Conservation (phyloP, 2,797 vertebrate species). For the Neoniphon sammara region DNA sequence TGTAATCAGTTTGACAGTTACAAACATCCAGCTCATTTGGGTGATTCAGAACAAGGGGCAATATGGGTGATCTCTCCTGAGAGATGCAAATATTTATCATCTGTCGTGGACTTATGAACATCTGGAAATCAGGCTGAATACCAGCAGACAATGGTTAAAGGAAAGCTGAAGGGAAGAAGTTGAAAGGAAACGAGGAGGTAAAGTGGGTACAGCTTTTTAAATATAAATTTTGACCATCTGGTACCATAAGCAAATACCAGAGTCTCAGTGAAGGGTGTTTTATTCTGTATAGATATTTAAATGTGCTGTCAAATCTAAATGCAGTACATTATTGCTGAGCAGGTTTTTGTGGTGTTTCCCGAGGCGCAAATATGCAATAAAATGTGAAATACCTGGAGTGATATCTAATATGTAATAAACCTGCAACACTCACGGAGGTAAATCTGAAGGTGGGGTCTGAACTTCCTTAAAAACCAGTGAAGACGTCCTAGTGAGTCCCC, state of each 20-base stretch:
- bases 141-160: background rate
- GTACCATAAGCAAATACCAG: conserved; percentile 37
- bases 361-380: background rate
- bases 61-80: conserved; percentile 24
- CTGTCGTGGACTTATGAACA: conserved; percentile 29
- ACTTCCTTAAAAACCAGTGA: too few species aligned
- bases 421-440: too few species aligned
- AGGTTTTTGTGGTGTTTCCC: background rate
- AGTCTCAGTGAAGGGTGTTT: conserved; percentile 10
- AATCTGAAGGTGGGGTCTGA: too few species aligned
- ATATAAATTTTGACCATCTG: conserved; percentile 45
- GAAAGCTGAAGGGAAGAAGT: too few species aligned
- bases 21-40: too few species aligned
- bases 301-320: conserved; percentile 2
- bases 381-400: too few species aligned
- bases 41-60: conserved; percentile 6
- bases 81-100: conserved; percentile 15
- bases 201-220: conserved; percentile 16
- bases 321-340: background rate
- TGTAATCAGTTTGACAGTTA: too few species aligned
- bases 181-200: conserved; percentile 2
- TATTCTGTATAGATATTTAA: conserved; percentile 3
- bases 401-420: too few species aligned
- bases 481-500: background rate
- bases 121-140: background rate